Conservation (phyloP, 2,888 invertebrate species). For the Netelia inedita region DNA sequence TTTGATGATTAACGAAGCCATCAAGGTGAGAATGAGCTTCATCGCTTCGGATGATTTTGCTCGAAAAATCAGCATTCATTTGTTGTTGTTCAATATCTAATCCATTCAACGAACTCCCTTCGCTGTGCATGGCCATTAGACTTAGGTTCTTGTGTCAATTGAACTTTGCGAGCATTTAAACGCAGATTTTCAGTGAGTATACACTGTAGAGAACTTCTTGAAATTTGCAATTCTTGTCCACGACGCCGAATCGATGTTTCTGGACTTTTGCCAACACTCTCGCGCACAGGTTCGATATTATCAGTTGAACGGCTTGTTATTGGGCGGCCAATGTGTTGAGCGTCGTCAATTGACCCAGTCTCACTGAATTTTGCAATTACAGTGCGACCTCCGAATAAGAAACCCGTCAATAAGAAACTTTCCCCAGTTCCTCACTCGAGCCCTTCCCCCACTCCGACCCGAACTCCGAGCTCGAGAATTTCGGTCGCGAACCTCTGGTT, state of each 20-base stretch:
- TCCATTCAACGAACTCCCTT: conserved; percentile 71
- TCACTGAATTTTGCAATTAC: no score
- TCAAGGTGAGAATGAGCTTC: conserved; percentile 75
- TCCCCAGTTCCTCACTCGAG: no score
- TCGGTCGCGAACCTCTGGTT: no score
- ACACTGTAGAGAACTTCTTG: conserved; percentile 25
- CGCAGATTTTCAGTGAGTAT: conserved; percentile 73
- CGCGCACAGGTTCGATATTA: no score
- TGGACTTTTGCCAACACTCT: conserved; percentile 31
- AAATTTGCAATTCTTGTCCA: conserved; percentile 72
- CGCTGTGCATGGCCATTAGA: conserved; percentile 72
- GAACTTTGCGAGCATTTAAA: conserved; percentile 74
- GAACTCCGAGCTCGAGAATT: no score
- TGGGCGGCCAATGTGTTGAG: no score
- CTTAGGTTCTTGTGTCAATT: conserved; percentile 75
- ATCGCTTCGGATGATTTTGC: conserved; percentile 72
- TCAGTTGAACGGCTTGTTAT: no score
- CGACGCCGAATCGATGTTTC: conserved; percentile 71
- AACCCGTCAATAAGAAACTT: no score
- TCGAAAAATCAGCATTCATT: conserved; percentile 68
- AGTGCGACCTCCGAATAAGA: no score
- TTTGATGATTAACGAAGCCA: conserved; percentile 69
- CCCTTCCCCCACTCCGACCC: no score
- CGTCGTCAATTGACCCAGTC: no score
- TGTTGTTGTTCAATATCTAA: conserved; percentile 64